Evolutionary conservation across 2,797 vertebrate genomes (phyloP), one percentile per base, ranked within the genome.

Genomic region (Mormyrus proboscirostris): DNA sequence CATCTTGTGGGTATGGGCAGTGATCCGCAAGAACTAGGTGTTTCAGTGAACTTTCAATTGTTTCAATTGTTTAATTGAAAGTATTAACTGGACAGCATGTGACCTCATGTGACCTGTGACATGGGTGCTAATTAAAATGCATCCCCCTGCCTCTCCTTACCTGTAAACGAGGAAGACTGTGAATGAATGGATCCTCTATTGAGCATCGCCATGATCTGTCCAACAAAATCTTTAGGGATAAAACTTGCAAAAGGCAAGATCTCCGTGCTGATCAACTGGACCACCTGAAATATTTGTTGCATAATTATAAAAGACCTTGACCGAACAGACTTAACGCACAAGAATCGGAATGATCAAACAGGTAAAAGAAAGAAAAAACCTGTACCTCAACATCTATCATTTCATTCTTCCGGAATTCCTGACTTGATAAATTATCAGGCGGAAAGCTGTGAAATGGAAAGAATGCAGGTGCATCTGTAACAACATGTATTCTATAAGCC

Each of bases 331-430:
- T 47, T 82, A 44, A 47, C 19, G 29, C 16, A 47, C 16, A 10
- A 88, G 19, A 91, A 5, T 8, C 85, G 1, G 22, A 84, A 7
- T n/a, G 22, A 89, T 0, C 19, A 14, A 44, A 6, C 44, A 38
- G 3, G 38, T 62, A 9, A 25, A 38, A 50, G 0, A 16, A 29
- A 22, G 51, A 91, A 76, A 59, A 82, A 49, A 85, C 89, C 2
- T 94, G 95, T 93, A 99, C 99, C 97, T 99, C 98, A 41, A 99
- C 98, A 93, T 99, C 99, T 92, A 99, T 95, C 91, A 94, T 96
- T 96, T 99, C 98, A 92, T 99, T 99, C 95, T 97, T 98, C 94
- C 99, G 98, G 96, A 99, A 99, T 92, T 99, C 99, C 95, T 99
- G 98, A 95, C 99, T 99, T 90, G 99, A 99, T 91, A 99, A 93